Conservation (phyloP, 2,888 invertebrate genomes). For the Machimus atricapillus region DNA sequence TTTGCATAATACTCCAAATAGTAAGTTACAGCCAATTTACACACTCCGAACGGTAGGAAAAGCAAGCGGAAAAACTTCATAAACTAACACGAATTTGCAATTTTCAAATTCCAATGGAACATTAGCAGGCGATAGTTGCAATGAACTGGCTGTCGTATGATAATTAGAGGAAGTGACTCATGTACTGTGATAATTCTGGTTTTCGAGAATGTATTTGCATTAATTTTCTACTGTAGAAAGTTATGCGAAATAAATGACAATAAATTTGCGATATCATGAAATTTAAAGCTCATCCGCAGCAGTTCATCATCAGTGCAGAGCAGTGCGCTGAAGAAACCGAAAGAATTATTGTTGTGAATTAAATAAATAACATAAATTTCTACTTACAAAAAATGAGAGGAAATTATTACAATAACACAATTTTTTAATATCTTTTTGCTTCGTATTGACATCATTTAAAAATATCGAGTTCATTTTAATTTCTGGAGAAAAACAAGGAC, state of each 20-base stretch:
- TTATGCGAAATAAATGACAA: not conserved
- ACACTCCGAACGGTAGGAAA: not conserved
- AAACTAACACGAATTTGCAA: not conserved
- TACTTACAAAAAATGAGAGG: no score
- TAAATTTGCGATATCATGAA: not conserved
- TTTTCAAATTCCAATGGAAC: not conserved
- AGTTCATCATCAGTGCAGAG: not conserved
- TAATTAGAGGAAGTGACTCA: not conserved
- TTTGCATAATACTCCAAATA: not conserved
- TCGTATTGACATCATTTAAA: no score
- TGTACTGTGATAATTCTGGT: not conserved
- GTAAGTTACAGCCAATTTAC: not conserved
- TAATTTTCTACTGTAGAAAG: not conserved
- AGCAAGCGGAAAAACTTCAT: not conserved
- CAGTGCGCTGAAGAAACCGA: not conserved
- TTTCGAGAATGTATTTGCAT: not conserved
- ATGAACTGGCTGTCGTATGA: not conserved
- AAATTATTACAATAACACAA: no score
- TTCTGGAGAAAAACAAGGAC: no score
- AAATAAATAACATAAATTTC: no score
- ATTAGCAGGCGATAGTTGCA: not conserved
- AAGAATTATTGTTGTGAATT: not conserved
- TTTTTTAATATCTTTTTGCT: no score
- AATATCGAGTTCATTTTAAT: no score
- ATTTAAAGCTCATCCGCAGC: not conserved